Percentiles rank a stretch among this genome's conserved stretches.
phyloP scores from a whole-genome alignment of 2,797 vertebrate genomes.

The Alca torda region DNA sequence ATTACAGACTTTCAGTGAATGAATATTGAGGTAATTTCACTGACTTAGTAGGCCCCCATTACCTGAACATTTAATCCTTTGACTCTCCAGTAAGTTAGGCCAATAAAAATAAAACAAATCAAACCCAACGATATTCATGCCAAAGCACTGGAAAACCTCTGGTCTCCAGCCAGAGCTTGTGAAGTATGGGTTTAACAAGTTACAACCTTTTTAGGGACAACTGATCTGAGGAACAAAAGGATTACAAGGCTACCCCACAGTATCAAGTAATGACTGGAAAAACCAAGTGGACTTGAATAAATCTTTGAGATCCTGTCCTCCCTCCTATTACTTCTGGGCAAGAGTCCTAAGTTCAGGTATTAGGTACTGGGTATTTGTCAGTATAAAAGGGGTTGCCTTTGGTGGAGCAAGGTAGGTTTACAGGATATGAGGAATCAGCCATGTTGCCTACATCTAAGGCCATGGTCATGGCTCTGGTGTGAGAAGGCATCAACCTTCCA shows the following conservation, averaged over 20 bases:
- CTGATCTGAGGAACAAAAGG: not conserved
- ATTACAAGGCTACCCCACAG: not conserved
- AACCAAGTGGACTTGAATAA: not conserved
- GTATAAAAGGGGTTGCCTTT: not conserved
- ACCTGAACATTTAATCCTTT: not conserved
- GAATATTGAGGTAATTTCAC: not conserved
- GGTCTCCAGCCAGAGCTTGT: not conserved
- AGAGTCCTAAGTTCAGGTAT: not conserved
- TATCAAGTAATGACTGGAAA: not conserved
- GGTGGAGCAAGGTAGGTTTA: not conserved
- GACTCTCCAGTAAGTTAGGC: not conserved
- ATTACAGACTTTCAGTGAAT: not conserved
- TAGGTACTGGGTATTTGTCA: not conserved
- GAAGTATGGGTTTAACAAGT: not conserved
- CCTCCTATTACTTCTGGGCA: not conserved
- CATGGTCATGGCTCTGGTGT: not conserved
- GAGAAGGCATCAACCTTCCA: not conserved
- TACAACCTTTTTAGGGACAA: not conserved
- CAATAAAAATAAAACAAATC: not conserved
- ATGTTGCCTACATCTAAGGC: rapidly evolving
- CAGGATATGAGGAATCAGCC: not conserved
- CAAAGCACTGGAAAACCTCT: not conserved
- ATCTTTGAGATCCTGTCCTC: not conserved
- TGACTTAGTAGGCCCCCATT: not conserved
- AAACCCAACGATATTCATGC: not conserved